Conservation (phyloP, 2,113 vertebrate species). For the Notothenia coriiceps region DNA sequence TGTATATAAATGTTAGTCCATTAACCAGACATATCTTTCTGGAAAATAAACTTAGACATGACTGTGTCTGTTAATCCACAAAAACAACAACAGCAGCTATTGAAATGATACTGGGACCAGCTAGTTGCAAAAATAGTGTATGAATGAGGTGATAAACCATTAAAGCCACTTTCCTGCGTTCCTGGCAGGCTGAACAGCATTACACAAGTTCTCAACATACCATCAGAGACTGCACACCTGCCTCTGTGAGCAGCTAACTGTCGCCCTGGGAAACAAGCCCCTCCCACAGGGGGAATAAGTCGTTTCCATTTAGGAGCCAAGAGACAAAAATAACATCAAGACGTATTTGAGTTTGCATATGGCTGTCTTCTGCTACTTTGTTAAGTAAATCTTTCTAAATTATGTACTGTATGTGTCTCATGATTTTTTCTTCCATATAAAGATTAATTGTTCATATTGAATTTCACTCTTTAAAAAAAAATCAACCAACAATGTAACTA, state of each 20-base stretch:
- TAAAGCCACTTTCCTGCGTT: conserved; percentile 29
- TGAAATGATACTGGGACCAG: conserved; percentile 21
- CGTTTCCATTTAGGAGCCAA: conserved; percentile 21
- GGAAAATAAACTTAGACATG: conserved; percentile 45
- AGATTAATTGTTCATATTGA: neutral
- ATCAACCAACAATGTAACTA: neutral
- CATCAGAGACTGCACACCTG: conserved; percentile 58
- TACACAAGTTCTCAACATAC: conserved; percentile 41
- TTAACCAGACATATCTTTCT: conserved; percentile 46
- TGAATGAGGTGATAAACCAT: conserved; percentile 53
- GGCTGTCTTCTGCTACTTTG: neutral
- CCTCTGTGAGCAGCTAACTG: conserved; percentile 35
- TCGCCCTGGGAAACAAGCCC: conserved; percentile 31
- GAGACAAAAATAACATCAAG: neutral
- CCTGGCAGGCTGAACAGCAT: conserved; percentile 18
- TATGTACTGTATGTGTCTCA: too few species aligned
- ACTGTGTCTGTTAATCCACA: conserved; percentile 39
- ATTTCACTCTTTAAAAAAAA: neutral
- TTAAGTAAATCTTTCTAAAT: neutral
- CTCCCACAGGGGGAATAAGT: neutral
- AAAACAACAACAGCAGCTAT: conserved; percentile 24
- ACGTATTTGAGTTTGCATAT: neutral
- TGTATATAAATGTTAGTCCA: conserved; percentile 54
- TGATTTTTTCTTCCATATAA: neutral
- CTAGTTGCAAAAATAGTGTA: conserved; percentile 48